Base-by-base conservation (phyloP, 1,140 invertebrate genomes). In the Drosophila sp. region DNA sequence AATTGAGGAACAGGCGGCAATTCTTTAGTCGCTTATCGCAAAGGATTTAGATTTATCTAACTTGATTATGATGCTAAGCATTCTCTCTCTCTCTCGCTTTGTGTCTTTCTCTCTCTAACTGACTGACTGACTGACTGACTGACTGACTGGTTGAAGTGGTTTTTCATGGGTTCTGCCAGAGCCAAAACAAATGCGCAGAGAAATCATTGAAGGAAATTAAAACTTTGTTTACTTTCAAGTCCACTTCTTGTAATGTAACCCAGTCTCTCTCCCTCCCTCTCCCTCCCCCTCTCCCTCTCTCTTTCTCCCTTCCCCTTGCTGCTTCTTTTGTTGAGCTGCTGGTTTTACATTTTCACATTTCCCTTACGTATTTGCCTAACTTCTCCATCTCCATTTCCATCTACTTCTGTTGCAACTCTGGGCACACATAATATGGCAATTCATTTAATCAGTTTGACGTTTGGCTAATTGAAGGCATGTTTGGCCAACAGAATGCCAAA, bases 201-300 rank as follows among this genome's bases (percentile, higher is more conserved):
- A 87, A 86, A 86, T 86, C 81, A 87, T 87, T 86, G 81, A 86
- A 81, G 81, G 81, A 86, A 86, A 86, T 86, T 86, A 86, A 87
- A 86, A 86, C 81, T 86, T 86, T 86, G 81, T 86, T 86, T 86
- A 86, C 82, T 86, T 78, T 75, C 71, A 71, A 86, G 81, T 80
- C 81, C 76, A 73, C 32, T 61, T 66, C 67, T 71, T 71, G 50
- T 53, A 58, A 65, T 65, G 61, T 57, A 32, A 38, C 34, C 11
- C 61, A 64, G 14, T 18, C 63, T n/a, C n/a, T n/a, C n/a, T n/a
- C n/a, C n/a, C n/a, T n/a, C n/a, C n/a, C n/a, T n/a, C n/a, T n/a
- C n/a, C n/a, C n/a, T n/a, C n/a, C n/a, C n/a, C n/a, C n/a, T n/a
- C n/a, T n/a, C n/a, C n/a, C n/a, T n/a, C n/a, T n/a, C n/a, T n/a